Conservation (phyloP, 2,113 vertebrate genomes). For the Colaptes auratus region DNA sequence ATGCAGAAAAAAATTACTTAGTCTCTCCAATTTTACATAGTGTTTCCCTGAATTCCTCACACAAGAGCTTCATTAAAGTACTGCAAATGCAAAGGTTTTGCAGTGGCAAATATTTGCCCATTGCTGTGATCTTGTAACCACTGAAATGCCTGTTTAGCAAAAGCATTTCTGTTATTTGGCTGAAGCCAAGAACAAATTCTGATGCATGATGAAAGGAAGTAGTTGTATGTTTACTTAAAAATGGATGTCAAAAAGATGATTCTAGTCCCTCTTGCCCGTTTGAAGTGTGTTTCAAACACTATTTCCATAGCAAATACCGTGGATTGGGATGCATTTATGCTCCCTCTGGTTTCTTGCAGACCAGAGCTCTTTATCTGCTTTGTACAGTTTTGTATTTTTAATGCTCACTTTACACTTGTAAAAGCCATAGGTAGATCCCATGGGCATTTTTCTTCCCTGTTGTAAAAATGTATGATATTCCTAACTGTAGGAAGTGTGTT, state of each 20-base stretch:
- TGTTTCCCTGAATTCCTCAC: neutral
- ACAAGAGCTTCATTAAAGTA: neutral
- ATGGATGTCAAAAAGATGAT: neutral
- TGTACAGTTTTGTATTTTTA: neutral
- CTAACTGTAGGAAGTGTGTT: neutral
- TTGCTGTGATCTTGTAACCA: neutral
- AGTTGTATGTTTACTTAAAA: conserved; percentile 21
- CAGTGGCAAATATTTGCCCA: conserved; percentile 20
- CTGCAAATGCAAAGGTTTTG: neutral
- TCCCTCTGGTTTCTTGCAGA: conserved; percentile 5
- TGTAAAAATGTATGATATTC: neutral
- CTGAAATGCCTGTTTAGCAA: neutral
- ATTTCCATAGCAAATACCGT: neutral
- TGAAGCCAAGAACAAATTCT: conserved; percentile 13
- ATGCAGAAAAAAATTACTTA: neutral
- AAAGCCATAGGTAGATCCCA: neutral
- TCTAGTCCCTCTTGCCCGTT: neutral
- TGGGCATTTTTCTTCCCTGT: neutral
- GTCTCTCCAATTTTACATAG: neutral
- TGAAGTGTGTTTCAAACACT: conserved; percentile 29
- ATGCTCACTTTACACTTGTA: neutral
- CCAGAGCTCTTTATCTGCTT: neutral
- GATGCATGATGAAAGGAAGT: neutral
- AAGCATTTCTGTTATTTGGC: neutral
- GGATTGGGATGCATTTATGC: neutral